Conservation (phyloP, 2,797 vertebrate species). For the Spheniscus humboldti region DNA sequence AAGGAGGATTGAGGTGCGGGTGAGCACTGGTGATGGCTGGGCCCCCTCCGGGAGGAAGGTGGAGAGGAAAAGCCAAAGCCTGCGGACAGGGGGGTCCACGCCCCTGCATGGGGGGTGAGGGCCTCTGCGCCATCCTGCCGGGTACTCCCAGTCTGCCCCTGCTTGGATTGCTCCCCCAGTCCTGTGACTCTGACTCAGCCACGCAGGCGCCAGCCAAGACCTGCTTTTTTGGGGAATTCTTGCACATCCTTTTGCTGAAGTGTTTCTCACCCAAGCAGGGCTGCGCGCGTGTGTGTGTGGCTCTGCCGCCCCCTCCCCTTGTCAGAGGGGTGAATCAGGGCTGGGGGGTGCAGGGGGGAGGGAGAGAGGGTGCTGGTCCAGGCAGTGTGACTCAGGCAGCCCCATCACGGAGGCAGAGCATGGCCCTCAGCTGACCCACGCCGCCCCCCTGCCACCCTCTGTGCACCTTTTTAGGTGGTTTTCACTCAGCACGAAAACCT, state of each 20-base stretch:
- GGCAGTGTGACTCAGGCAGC: neutral
- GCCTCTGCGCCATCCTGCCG: neutral
- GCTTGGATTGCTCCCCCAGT: neutral
- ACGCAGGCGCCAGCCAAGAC: constrained; percentile 27
- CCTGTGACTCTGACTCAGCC: constrained; percentile 73
- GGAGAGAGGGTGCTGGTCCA: neutral
- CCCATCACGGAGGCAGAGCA: rapidly evolving
- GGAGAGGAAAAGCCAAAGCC: neutral
- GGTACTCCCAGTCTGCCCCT: neutral
- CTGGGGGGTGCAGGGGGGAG: neutral
- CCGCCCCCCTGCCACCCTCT: neutral
- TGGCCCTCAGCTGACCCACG: neutral
- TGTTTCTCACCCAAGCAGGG: neutral
- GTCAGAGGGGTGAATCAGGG: neutral
- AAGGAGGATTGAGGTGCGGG: rapidly evolving
- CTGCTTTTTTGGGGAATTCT: constrained; percentile 34
- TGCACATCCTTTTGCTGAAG: neutral
- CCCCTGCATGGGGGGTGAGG: neutral
- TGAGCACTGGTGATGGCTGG: rapidly evolving
- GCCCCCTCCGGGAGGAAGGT: neutral
- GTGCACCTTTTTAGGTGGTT: rapidly evolving
- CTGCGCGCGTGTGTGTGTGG: rapidly evolving
- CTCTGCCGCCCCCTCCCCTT: neutral
- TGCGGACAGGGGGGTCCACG: neutral
- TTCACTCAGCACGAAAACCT: neutral